These are phyloP conservation scores for Rhinichthys klamathensis DNA, from an alignment of 2,113 vertebrate species.

Conservation along the genomic window DNA sequence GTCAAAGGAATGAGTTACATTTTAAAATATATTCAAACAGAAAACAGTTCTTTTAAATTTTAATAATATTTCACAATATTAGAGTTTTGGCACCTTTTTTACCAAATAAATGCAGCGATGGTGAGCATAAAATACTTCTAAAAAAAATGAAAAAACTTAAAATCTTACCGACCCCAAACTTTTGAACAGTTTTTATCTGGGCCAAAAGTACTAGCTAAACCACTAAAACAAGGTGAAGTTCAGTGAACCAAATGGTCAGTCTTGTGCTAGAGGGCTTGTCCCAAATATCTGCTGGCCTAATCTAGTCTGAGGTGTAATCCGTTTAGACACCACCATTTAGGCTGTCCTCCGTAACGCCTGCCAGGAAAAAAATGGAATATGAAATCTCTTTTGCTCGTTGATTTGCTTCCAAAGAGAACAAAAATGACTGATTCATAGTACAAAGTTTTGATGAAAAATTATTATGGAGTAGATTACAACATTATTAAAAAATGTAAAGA, in stretches of 20 bases:
- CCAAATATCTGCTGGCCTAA: conserved; percentile 38
- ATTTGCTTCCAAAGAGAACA: background rate
- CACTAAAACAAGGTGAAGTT: conserved; percentile 37
- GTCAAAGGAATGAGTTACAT: no score
- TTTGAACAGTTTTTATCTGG: background rate
- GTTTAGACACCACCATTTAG: conserved; percentile 42
- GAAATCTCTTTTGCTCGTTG: background rate
- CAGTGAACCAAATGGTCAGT: background rate
- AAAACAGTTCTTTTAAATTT: no score
- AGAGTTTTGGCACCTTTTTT: no score
- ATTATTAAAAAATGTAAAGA: background rate
- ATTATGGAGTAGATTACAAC: background rate
- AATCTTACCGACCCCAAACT: background rate
- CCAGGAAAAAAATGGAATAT: background rate
- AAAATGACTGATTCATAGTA: background rate
- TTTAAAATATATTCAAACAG: no score
- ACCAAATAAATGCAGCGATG: no score
- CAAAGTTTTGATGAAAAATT: background rate
- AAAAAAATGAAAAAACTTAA: background rate
- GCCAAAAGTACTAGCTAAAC: background rate
- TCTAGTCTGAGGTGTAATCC: conserved; percentile 49
- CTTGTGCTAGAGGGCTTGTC: background rate
- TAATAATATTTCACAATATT: no score
- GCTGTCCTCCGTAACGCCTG: conserved; percentile 34
- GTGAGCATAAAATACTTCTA: no score